Evolutionary conservation across 2,888 invertebrate genomes (phyloP), one percentile per base, ranked within the genome.

Genomic region (Dryadula phaetusa): DNA sequence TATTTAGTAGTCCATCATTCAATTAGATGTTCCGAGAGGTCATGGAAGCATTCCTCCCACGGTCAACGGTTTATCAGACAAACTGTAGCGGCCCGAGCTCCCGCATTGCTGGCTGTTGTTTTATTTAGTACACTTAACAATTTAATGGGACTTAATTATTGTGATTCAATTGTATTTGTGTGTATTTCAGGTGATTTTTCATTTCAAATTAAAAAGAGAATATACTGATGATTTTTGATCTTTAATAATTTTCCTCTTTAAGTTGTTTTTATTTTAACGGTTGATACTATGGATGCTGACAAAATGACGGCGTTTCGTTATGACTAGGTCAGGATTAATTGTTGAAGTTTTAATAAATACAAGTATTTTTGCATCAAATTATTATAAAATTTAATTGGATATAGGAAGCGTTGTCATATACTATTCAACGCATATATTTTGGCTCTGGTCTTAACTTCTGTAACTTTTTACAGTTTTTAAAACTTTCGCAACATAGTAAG

Each of bases 31-130:
- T 82, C 80, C 76, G 82, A 79, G 85, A 86, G 86, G 85, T 85
- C 86, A 86, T 79, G 84, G 82, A 85, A 82, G 79, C 79, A 77
- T 78, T 82, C 80, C 83, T 85, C 86, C 86, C 85, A 87, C 88
- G 85, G 81, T 69, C 72, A 71, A 61, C 69, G 65, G 69, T 75
- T 75, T 77, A 75, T 76, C 73, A 66, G 67, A 62, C 67, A 66
- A 78, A 77, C 72, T 76, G 72, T 75, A 74, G 69, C 76, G 73
- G 74, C 46, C 75, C 62, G 70, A 72, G 72, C 70, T 72, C 70
- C 70, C 73, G 72, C 72, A 70, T 73, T 68, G 69, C 60, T 61
- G 52, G 40, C 37, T 20, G 18, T 68, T 68, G 64, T 67, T 72
- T 66, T 73, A 52, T 49, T 68, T 44, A 34, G 53, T 46, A 62